Evolutionary conservation across 1,140 invertebrate genomes (phyloP).

Genomic region (Zaprionus tsacasi): DNA sequence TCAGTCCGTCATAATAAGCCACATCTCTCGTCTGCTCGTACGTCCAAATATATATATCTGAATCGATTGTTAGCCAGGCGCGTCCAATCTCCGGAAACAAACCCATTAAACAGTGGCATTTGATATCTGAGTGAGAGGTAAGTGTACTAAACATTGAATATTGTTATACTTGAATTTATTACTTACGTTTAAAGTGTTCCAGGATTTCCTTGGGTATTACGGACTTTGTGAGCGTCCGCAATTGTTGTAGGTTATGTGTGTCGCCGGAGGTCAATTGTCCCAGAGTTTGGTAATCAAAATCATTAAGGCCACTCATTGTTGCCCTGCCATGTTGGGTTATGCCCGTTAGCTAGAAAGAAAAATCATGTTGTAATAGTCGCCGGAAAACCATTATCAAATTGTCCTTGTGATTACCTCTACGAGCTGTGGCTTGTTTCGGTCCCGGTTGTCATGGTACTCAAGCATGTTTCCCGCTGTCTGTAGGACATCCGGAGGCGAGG

Average conservation of each 20-base stretch:
- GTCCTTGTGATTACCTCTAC: constrained; percentile 62
- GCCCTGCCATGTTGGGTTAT: constrained; percentile 81
- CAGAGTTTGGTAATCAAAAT: constrained; percentile 94
- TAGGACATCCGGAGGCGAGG: constrained; percentile 60
- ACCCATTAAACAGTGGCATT: constrained; percentile 98
- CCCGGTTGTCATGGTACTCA: constrained; percentile 70
- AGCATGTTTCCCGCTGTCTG: constrained; percentile 75
- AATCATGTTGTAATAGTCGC: neutral
- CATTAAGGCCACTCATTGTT: constrained; percentile 91
- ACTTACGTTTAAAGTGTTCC: constrained; percentile 96
- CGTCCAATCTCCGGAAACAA: constrained; percentile 97
- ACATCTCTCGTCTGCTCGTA: constrained; percentile 96
- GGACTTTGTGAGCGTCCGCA: constrained; percentile 92
- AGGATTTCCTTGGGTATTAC: constrained; percentile 96
- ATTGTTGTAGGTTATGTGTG: constrained; percentile 89
- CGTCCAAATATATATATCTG: constrained; percentile 97
- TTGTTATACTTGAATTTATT: constrained; percentile 8
- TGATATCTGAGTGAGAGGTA: constrained; percentile 88
- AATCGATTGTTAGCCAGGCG: constrained; percentile 99
- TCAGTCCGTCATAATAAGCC: constrained; percentile 96
- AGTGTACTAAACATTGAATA: neutral
- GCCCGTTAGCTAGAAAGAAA: constrained; percentile 65
- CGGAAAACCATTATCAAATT: neutral
- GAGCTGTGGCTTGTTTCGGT: constrained; percentile 70
- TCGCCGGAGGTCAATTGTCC: constrained; percentile 87